These are phyloP conservation scores for Myotis findleyi DNA, from an alignment of 2,797 vertebrate genomes.

Conservation along the genomic window DNA sequence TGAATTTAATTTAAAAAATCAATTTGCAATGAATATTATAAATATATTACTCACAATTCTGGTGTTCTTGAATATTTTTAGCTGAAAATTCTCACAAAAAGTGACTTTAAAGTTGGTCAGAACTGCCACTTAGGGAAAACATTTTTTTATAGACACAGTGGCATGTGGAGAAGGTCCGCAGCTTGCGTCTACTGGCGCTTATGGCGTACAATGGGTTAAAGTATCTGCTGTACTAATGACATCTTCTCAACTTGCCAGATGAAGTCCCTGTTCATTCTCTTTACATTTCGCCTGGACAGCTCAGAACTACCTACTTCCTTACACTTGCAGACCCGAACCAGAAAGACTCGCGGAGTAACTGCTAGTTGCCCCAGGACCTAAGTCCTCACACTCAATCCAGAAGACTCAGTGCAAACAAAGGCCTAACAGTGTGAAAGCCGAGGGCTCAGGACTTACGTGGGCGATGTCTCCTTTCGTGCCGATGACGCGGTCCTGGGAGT, in stretches of 20 bases:
- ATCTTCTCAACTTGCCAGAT: neutral
- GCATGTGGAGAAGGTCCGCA: no score
- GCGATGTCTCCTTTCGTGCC: conserved; percentile 98
- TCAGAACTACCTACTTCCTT: conserved; percentile 28
- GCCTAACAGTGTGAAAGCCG: conserved; percentile 22
- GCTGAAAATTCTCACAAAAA: no score
- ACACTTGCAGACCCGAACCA: neutral
- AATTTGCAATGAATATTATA: no score
- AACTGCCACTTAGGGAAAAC: no score
- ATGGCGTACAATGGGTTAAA: neutral
- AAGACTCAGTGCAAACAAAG: neutral
- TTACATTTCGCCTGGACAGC: conserved; percentile 37
- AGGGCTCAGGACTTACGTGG: conserved; percentile 89
- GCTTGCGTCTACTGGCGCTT: no score
- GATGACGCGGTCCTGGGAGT: conserved; percentile 98
- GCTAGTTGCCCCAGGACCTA: neutral
- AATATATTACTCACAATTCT: no score
- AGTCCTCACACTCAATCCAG: neutral
- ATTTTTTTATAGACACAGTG: no score
- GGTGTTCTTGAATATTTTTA: no score
- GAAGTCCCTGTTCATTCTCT: neutral
- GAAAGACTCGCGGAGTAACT: neutral
- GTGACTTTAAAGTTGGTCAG: no score
- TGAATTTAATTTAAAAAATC: no score
- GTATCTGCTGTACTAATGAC: neutral